These are phyloP conservation scores for Aulostomus chinensis DNA, from an alignment of 2,797 vertebrate genomes.

Conservation along the genomic window DNA sequence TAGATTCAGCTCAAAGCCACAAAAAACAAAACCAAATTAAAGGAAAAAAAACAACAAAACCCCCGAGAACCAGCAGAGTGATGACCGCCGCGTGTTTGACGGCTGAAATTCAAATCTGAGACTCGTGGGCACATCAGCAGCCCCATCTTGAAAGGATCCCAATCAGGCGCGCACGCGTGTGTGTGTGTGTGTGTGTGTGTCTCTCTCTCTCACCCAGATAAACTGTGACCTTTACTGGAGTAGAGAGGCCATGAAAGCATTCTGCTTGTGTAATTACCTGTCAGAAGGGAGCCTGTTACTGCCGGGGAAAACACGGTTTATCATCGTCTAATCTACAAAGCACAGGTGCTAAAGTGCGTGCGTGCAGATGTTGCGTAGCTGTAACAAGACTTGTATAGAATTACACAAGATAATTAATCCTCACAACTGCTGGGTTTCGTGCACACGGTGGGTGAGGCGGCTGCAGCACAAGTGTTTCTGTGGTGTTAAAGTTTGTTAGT, in stretches of 20 bases:
- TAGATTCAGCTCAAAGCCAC: slow-evolving; percentile 20
- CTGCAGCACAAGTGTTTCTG: slow-evolving; percentile 30
- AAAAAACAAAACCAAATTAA: too few species aligned
- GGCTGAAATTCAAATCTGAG: slow-evolving; percentile 17
- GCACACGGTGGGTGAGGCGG: neutral
- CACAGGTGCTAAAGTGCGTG: slow-evolving; percentile 56
- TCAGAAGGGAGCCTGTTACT: slow-evolving; percentile 76
- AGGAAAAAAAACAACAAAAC: neutral
- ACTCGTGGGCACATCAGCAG: slow-evolving; percentile 16
- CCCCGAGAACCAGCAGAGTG: neutral
- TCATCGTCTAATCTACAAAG: slow-evolving; percentile 71
- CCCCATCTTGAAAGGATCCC: slow-evolving; percentile 43
- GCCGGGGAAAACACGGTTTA: slow-evolving; percentile 67
- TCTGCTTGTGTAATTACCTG: slow-evolving; percentile 82
- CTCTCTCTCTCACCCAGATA: slow-evolving; percentile 63
- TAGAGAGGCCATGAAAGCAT: slow-evolving; percentile 73
- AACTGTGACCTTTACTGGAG: slow-evolving; percentile 77
- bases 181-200: slow-evolving; percentile 45
- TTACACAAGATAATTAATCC: slow-evolving; percentile 42
- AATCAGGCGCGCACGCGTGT: slow-evolving; percentile 55
- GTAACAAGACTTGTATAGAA: neutral
- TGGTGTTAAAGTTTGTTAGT: slow-evolving; percentile 60
- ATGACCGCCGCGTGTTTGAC: slow-evolving; percentile 26
- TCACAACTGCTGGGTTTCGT: slow-evolving; percentile 6
- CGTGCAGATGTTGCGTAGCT: neutral